These are phyloP conservation scores for Galerucella calmariensis DNA, from an alignment of 2,888 invertebrate species.

Conservation along the genomic window DNA sequence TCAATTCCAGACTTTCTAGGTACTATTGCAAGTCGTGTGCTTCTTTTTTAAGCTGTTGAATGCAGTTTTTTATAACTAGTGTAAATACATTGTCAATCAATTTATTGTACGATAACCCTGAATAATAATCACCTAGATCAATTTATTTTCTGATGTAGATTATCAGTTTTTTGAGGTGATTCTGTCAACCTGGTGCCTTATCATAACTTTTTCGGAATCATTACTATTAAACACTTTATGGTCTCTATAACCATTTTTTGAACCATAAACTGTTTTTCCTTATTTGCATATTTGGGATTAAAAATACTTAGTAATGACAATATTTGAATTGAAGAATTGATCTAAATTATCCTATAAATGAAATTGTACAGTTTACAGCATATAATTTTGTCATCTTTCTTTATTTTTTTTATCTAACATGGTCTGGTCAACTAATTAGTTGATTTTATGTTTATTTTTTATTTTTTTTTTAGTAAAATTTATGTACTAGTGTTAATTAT, in stretches of 20 bases:
- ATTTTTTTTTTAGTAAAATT: conserved; percentile 20
- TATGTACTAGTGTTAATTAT: conserved; percentile 35
- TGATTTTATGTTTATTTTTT: conserved; percentile 1
- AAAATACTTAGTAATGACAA: too few species aligned
- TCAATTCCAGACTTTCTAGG: too few species aligned
- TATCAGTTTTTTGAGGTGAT: neutral
- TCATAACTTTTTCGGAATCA: neutral
- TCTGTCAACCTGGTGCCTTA: conserved; percentile 1
- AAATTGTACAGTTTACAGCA: neutral
- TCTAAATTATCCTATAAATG: neutral
- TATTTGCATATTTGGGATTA: too few species aligned
- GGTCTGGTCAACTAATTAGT: neutral
- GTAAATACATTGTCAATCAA: too few species aligned
- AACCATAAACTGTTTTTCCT: too few species aligned
- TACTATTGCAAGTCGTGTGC: too few species aligned
- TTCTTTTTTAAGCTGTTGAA: too few species aligned
- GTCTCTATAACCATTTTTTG: too few species aligned
- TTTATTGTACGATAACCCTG: too few species aligned
- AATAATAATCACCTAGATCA: too few species aligned
- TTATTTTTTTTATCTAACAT: neutral
- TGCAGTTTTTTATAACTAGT: too few species aligned
- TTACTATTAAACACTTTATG: neutral
- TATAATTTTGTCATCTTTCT: neutral
- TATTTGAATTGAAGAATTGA: too few species aligned
- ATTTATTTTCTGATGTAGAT: neutral